Percentiles rank a stretch among this genome's conserved stretches.
Evolutionary conservation across 2,797 vertebrate species (phyloP).

Genomic region (Lacerta agilis): DNA sequence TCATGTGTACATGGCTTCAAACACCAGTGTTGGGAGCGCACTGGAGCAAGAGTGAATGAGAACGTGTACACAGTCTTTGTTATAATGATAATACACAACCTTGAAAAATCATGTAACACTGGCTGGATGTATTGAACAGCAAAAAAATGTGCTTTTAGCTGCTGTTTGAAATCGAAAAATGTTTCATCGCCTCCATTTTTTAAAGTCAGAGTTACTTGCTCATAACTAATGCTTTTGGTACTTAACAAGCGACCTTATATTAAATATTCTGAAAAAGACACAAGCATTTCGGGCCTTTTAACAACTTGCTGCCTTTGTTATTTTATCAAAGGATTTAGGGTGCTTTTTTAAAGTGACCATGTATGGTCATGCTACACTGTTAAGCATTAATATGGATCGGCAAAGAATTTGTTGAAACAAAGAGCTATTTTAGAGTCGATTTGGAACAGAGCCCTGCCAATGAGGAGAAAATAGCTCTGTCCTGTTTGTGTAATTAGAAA

Average conservation of each 20-base stretch:
- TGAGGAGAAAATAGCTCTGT: conserved; percentile 55
- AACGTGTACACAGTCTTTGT: too few species aligned
- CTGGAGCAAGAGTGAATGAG: too few species aligned
- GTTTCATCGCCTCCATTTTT: conserved; percentile 11
- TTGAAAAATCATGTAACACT: conserved; percentile 11
- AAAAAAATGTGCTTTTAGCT: conserved; percentile 42
- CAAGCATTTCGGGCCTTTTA: conserved; percentile 53
- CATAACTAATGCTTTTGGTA: conserved; percentile 48
- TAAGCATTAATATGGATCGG: conserved; percentile 70
- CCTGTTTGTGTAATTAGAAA: conserved; percentile 57
- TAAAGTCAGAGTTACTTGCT: conserved; percentile 41
- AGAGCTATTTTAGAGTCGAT: conserved; percentile 75
- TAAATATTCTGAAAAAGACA: conserved; percentile 60
- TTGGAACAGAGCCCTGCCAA: conserved; percentile 66
- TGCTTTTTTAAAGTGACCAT: conserved; percentile 64
- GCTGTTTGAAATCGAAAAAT: conserved; percentile 35
- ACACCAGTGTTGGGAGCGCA: too few species aligned
- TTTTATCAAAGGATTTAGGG: conserved; percentile 68
- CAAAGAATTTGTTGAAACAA: conserved; percentile 75
- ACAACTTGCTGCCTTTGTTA: conserved; percentile 66
- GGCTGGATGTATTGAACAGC: background rate
- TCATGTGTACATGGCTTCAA: too few species aligned
- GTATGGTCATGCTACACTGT: conserved; percentile 71
- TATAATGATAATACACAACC: background rate
- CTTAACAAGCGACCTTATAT: conserved; percentile 59